Evolutionary conservation across 2,113 vertebrate genomes (phyloP).

Genomic region (Strix aluco): DNA sequence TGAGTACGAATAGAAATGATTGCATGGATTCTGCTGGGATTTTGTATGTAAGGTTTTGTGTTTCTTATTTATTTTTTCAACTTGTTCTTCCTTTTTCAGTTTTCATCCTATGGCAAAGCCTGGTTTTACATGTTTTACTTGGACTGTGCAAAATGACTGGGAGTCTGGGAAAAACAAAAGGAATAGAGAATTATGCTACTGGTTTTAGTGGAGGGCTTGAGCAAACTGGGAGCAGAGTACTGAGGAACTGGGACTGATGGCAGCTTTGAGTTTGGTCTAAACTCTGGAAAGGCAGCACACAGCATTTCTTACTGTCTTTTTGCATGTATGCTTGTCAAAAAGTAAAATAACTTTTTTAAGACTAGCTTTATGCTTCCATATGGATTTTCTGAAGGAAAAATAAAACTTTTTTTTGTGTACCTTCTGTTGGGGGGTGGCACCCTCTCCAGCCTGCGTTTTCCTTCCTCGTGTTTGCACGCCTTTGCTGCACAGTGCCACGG

Average conservation of each 20-base stretch:
- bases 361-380: background rate
- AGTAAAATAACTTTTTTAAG: background rate
- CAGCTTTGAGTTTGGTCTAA: background rate
- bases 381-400: background rate
- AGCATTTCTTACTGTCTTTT: background rate
- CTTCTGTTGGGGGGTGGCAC: background rate
- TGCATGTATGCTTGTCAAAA: background rate
- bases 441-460: background rate
- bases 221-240: background rate
- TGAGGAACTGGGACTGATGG: background rate
- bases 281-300: background rate
- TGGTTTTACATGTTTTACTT: background rate
- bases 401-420: background rate
- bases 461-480: rapidly evolving
- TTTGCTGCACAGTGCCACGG: rapidly evolving
- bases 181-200: background rate
- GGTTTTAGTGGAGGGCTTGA: background rate
- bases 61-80: background rate
- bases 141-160: background rate
- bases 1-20: background rate
- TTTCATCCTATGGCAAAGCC: background rate
- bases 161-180: background rate
- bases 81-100: background rate
- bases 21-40: background rate
- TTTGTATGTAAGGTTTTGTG: background rate